Evolutionary conservation across 2,888 invertebrate species (phyloP), one percentile per base, ranked within the genome.

Genomic region (Dione vanillae): DNA sequence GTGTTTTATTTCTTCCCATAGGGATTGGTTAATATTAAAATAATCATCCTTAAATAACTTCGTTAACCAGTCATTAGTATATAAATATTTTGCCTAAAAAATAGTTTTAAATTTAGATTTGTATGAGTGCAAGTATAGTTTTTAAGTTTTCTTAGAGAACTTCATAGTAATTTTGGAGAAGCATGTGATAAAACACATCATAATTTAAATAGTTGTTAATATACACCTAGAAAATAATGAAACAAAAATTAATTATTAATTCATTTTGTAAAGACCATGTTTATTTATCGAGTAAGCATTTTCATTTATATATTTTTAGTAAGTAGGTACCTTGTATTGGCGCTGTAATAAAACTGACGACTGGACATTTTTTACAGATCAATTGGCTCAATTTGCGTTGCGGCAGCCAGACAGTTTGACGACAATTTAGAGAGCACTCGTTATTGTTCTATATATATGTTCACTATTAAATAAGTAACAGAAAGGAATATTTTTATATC

Each of bases 351-450:
- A 72, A 67, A 61, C 65, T 72, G 61, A 65, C 66, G 65, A 65
- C 49, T 45, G 69, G 69, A 61, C 58, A 67, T 67, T 73, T 73
- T 73, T 74, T 74, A 62, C 67, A 66, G 51, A 73, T 69, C 75
- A 87, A 90, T 89, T 88, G 89, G 84, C 79, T 85, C 86, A 85
- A 88, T 87, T 86, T 83, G 84, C 85, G 82, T 80, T 81, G 80
- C 77, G 73, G 74, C 79, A 81, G 82, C 83, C 88, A 83, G 82
- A 86, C 84, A 83, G 83, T 82, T 78, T 82, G 82, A 80, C 82
- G 85, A 83, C 84, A 82, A 83, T 83, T 80, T 79, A 80, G 80
- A 76, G 77, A 75, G 64, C 80, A 79, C 73, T 78, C 78, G 77
- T 80, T 77, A 70, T 67, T 71, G 65, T 71, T 69, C 54, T 69